Base-by-base conservation (phyloP, 2,797 vertebrate genomes). In the Sebastes iracundus region DNA sequence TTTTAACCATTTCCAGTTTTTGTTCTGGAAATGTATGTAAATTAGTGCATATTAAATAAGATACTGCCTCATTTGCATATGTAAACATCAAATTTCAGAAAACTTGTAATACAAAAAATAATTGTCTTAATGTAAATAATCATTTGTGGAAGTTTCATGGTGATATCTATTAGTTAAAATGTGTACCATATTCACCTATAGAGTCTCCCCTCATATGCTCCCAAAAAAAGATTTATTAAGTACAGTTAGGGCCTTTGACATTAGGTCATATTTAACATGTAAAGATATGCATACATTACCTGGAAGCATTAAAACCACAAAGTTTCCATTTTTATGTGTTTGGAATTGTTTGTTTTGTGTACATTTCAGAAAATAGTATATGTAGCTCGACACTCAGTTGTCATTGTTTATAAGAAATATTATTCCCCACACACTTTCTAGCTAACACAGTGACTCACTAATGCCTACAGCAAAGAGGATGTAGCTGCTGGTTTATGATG, bases 381-480 rank as follows among this genome's bases (percentile, higher is more conserved):
- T 27, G 56, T 27, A 58, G 56, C 2, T 27, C 2, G 14, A 18
- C 56, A 2, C 6, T 58, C 3, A 2, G 25, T 58, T 16, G 56
- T 59, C 25, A 9, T 59, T 59, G 25, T 28, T 59, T 16, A 16
- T 7, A 58, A 58, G 23, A 58, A 58, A 27, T 58, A 18, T 18
- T 46, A 46, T 46, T 0, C 42, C 42, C 53, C 22, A 23, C 22
- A 18, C 16, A 18, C n/a, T 0, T 55, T 55, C 10, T 55, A 55
- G 53, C 22, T 55, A 23, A 0, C 2, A 32, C 28, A 60, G 59
- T 30, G 16, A 33, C 22, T 46, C 14, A 46, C 42, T 46, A 18
- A 46, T 18, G 42, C 14, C 42, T 18, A 46, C 42, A 46, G 42
- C 42, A 46, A 46, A 46, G 42, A 46, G 16, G 42, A 3, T 22